Percentiles rank a stretch among this genome's conserved stretches.
These are phyloP conservation scores for Eidolon helvum DNA, from an alignment of 2,113 vertebrate species.

Conservation along the genomic window DNA sequence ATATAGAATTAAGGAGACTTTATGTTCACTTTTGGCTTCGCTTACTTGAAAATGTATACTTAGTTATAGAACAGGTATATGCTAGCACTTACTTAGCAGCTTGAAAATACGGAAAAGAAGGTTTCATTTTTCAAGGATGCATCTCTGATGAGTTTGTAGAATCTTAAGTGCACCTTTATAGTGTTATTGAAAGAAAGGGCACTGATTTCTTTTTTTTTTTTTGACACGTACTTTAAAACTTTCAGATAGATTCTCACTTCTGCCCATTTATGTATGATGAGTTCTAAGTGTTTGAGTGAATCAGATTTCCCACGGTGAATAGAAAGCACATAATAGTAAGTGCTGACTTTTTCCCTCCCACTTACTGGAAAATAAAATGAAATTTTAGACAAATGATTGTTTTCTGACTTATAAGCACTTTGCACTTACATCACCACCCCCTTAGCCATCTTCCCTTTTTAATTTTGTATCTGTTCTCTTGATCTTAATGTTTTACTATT, in stretches of 20 bases:
- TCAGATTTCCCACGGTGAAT: not conserved
- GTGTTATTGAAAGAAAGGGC: not conserved
- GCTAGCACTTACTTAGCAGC: not conserved
- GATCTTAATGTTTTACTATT: not conserved
- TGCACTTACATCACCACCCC: not conserved
- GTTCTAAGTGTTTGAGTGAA: conserved; percentile 24
- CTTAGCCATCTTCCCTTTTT: not conserved
- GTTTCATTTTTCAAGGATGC: not conserved
- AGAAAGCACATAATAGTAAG: conserved; percentile 6
- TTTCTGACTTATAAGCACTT: conserved; percentile 15
- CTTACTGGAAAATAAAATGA: conserved; percentile 26
- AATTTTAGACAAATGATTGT: not conserved
- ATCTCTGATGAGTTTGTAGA: not conserved
- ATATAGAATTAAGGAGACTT: not conserved
- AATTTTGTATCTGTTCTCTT: conserved; percentile 12
- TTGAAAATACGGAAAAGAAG: not conserved
- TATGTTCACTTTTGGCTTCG: not conserved
- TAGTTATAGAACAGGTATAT: not conserved
- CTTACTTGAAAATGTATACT: not conserved
- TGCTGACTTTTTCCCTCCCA: not conserved
- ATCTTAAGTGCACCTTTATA: not conserved
- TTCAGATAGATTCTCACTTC: not conserved
- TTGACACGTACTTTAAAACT: not conserved
- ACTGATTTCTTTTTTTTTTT: not conserved
- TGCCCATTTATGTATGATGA: not conserved